Base-by-base conservation (phyloP, 23 tunicate species). In the Pegea sp. region DNA sequence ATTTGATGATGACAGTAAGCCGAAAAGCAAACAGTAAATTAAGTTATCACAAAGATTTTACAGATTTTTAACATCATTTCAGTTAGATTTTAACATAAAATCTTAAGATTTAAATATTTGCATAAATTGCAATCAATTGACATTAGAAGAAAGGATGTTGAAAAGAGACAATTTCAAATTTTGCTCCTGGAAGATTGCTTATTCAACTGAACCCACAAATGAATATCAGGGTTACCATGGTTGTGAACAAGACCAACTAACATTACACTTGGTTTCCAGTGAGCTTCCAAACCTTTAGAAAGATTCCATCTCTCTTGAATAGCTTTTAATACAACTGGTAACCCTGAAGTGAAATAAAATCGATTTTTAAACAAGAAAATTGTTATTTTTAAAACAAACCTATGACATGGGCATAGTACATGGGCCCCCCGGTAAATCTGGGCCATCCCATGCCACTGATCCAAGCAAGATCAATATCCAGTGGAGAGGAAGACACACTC, bases 241-340 rank as follows among this genome's bases (percentile, higher is more conserved):
- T 67, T 29, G 34, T 71, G 54, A 31, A 84, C 95, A 58, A 84
- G 38, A 38, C 59, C 48, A 4, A 60, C 67, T 29, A 84, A 68
- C 95, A 84, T 63, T 1, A 48, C 26, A 58, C 84, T 74, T 2
- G 95, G 84, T 38, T 63, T 29, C 95, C 95, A 84, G 62, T 62
- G 68, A 5, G 72, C 68, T 29, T 49, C 76, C 8, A 48, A 44
- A 44, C 28, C 25, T 18, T 69, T 77, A 52, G 68, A 44, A 26
- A 24, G 30, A 5, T 63, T 5, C 73, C 79, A 73, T 16, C 44
- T 30, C 5, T 46, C 16, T 30, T 59, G 54, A 11, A 84, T 75
- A 34, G 59, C 76, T 33, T 74, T 59, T 57, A 84, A 60, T 8
- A 84, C 72, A 27, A 64, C 67, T n/a, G 95, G 95, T 19, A 84